Evolutionary conservation across 92 coral and sea anemone genomes (phyloP).

Genomic region (Nematostella vectensis): DNA sequence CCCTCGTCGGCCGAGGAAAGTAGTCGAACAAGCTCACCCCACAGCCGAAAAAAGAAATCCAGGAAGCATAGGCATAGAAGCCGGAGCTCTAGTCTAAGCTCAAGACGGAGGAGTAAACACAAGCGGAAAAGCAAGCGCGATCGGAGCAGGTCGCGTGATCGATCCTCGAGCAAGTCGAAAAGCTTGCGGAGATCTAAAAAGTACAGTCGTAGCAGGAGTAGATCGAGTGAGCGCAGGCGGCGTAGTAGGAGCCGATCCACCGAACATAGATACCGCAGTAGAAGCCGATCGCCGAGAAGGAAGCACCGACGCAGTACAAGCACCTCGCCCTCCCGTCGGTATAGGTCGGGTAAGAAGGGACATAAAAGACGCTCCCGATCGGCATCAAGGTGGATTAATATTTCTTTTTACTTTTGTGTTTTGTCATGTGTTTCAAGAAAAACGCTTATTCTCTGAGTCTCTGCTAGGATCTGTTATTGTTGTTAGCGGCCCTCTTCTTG

Average conservation of each 20-base stretch:
- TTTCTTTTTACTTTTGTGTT: conserved; percentile 9
- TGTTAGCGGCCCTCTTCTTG: no score
- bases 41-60: conserved; percentile 46
- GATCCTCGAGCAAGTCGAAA: conserved; percentile 22
- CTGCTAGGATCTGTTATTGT: neutral
- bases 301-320: conserved; percentile 12
- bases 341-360: conserved; percentile 80
- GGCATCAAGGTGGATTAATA: conserved; percentile 80
- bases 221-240: conserved; percentile 25
- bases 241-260: no score
- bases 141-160: conserved; percentile 37
- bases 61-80: conserved; percentile 66
- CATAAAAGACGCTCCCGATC: conserved; percentile 57
- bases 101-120: conserved; percentile 50
- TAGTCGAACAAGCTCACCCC: conserved; percentile 33
- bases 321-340: conserved; percentile 41
- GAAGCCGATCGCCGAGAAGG: conserved; percentile 31
- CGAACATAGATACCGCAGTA: no score
- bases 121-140: conserved; percentile 47
- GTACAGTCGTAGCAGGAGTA: conserved; percentile 17
- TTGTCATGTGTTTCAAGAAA: neutral
- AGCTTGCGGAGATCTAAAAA: conserved; percentile 13
- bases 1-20: conserved; percentile 22
- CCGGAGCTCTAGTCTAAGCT: conserved; percentile 66
- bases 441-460: neutral